These are phyloP conservation scores for Microtus pennsylvanicus DNA, from an alignment of 2,113 vertebrate genomes.

Conservation along the genomic window DNA sequence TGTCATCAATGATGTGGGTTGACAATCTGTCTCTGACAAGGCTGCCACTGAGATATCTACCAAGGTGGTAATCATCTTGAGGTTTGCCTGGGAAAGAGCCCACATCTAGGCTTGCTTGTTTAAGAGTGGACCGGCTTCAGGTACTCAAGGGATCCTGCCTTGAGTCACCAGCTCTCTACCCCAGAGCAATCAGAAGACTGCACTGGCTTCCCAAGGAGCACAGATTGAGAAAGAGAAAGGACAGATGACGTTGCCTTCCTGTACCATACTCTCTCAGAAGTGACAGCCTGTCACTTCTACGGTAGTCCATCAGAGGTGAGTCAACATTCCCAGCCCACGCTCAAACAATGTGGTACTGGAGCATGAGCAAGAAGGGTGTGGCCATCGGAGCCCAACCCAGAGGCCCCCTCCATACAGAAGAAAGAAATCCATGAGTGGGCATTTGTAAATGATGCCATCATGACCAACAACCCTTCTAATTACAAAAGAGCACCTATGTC, in stretches of 20 bases:
- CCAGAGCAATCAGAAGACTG: not conserved
- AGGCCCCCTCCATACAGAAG: not conserved
- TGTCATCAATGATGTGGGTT: not conserved
- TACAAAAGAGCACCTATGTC: not conserved
- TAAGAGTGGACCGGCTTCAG: not conserved
- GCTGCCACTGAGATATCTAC: rapidly evolving
- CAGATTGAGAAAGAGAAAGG: not conserved
- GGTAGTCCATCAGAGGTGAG: not conserved
- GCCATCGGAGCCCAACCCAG: not conserved
- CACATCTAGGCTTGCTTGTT: not conserved
- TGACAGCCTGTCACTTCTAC: not conserved
- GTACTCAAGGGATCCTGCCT: not conserved
- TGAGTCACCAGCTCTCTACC: not conserved
- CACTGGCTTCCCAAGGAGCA: not conserved
- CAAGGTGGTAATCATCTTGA: not conserved
- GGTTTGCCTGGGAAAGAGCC: not conserved
- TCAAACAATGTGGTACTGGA: no score
- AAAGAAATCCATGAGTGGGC: not conserved
- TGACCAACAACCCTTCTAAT: not conserved
- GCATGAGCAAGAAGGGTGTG: not conserved
- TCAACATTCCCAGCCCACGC: rapidly evolving
- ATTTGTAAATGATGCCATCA: not conserved
- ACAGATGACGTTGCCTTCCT: not conserved
- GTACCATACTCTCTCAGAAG: not conserved
- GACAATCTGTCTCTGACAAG: not conserved